A percentile compares a stretch with the other conserved stretches of the same genome.
These are phyloP conservation scores for Zaprionus nigranus DNA, from an alignment of 1,140 invertebrate species.

Conservation along the genomic window DNA sequence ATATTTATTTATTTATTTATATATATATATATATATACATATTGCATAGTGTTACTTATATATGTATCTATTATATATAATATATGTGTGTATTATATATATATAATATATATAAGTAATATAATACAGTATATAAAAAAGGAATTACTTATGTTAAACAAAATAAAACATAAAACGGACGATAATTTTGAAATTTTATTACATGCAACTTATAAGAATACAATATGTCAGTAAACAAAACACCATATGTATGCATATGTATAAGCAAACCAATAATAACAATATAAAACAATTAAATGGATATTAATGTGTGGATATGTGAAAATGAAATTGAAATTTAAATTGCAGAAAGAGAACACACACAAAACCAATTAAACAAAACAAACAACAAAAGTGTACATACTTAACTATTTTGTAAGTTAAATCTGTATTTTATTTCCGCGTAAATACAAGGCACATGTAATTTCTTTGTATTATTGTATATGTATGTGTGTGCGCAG, in stretches of 20 bases:
- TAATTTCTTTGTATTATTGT: conserved; percentile 61
- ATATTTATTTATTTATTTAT: conserved; percentile 59
- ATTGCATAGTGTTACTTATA: conserved; percentile 37
- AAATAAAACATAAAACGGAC: conserved; percentile 52
- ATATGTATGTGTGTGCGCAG: conserved; percentile 30
- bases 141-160: conserved; percentile 61
- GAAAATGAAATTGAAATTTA: conserved; percentile 16
- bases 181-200: conserved; percentile 75
- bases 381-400: conserved; percentile 54
- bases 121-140: conserved; percentile 27
- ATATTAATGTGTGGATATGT: conserved; percentile 54
- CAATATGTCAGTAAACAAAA: conserved; percentile 56
- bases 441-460: conserved; percentile 64
- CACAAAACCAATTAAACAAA: conserved; percentile 28
- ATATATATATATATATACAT: conserved; percentile 51
- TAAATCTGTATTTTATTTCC: conserved; percentile 69
- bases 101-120: conserved; percentile 21
- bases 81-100: conserved; percentile 20
- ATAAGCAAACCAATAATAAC: conserved; percentile 38
- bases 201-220: conserved; percentile 61
- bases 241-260: conserved; percentile 46
- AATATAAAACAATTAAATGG: conserved; percentile 59
- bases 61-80: conserved; percentile 23
- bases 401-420: conserved; percentile 81
- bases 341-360: conserved; percentile 23